These are phyloP conservation scores for Malaclemys terrapin DNA, from an alignment of 2,113 vertebrate genomes.

Conservation along the genomic window DNA sequence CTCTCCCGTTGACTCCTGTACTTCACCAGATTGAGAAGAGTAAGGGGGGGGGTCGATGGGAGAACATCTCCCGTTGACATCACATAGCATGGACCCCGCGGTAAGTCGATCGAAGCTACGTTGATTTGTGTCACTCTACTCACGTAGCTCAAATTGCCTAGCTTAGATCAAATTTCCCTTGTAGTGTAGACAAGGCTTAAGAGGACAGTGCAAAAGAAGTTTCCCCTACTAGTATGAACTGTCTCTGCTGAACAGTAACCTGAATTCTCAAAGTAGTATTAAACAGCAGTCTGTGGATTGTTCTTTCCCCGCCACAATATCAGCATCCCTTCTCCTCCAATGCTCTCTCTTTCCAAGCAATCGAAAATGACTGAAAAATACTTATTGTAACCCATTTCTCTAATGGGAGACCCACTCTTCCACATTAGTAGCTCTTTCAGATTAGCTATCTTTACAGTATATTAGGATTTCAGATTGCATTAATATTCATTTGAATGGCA, in stretches of 20 bases:
- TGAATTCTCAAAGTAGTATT: neutral
- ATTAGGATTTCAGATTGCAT: neutral
- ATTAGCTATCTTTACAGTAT: neutral
- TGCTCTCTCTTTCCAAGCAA: neutral
- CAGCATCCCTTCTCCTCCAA: neutral
- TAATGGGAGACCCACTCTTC: neutral
- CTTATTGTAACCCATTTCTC: neutral
- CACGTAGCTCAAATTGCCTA: too few relatives aligned
- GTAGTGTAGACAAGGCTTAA: too few relatives aligned
- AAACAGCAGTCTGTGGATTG: rapidly evolving
- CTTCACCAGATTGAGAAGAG: too few relatives aligned
- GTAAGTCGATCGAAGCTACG: too few relatives aligned
- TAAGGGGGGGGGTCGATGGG: too few relatives aligned
- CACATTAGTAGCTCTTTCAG: neutral
- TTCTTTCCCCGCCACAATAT: neutral
- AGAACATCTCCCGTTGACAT: too few relatives aligned
- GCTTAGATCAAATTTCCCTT: too few relatives aligned
- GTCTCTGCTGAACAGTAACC: neutral
- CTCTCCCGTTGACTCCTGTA: too few relatives aligned
- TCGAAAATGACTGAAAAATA: neutral
- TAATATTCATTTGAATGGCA: neutral
- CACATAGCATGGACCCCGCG: too few relatives aligned
- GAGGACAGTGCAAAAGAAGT: neutral
- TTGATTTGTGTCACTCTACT: too few relatives aligned
- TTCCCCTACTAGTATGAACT: neutral